Base-by-base conservation (phyloP, 2,797 vertebrate genomes). In the Chiloscyllium punctatum region DNA sequence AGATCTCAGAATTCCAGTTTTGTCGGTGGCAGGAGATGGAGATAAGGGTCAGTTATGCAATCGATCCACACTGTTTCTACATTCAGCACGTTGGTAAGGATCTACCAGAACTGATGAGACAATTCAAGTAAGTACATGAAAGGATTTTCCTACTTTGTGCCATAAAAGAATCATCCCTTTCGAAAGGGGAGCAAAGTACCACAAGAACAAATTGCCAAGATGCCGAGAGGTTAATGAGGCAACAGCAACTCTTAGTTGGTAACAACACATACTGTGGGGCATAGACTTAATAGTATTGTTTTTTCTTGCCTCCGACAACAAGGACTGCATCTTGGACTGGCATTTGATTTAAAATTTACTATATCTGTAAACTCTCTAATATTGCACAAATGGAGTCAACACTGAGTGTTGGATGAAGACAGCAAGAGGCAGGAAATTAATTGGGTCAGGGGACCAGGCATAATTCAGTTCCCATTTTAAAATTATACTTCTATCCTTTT, bases 51-150 rank as follows among this genome's bases (percentile, higher is more conserved):
- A 95, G 94, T 57, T 57, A 95, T 57, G 94, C 42, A 18, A 9
- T 95, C n/a, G 94, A 77, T 51, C 94, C 94, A 33, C 94, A 95
- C 48, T 33, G 53, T 95, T 95, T 95, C 27, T 77, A 95, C n/a
- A 95, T 95, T 51, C 94, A 95, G 71, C 94, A 95, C 15, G 8
- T 3, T n/a, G 71, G 71, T 57, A 71, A 23, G 15, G 94, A 95
- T 27, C 94, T 95, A n/a, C 71, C 30, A 27, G 69, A 53, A 77
- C 42, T 95, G 48, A 95, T 95, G 94, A 95, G 13, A 16, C 16
- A 95, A 74, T 95, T 95, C 9, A 95, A 95, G 94, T 95, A 77
- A 95, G 94, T 95, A 33, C 94, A 53, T 27, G 1, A 23, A 25
- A 53, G 23, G 30, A 6, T 16, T 69, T 6, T 92, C 23, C 90